Conservation (phyloP, 2,113 vertebrate genomes). For the Aegithalos caudatus region DNA sequence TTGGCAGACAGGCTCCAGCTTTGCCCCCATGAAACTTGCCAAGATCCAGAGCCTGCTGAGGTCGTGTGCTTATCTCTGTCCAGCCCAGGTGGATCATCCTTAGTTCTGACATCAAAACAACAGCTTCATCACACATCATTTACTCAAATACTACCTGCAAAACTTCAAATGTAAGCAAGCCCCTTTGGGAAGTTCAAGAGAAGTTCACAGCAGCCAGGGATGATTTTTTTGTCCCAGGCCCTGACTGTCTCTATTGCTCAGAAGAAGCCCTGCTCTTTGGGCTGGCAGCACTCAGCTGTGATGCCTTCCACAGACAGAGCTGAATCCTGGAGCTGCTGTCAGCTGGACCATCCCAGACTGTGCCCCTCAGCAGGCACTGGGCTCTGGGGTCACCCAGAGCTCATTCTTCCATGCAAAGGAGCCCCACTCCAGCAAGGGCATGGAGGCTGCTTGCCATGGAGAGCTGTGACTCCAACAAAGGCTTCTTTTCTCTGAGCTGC, state of each 20-base stretch:
- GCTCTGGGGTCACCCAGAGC: not conserved
- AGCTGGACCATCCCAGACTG: not conserved
- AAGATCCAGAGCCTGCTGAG: not conserved
- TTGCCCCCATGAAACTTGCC: not conserved
- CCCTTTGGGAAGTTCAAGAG: not conserved
- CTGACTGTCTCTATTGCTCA: not conserved
- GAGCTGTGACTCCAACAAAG: conserved; percentile 23
- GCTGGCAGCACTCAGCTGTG: not conserved
- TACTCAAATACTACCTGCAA: not conserved
- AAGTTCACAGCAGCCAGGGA: not conserved
- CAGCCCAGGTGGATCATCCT: not conserved
- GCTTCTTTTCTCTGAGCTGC: not conserved
- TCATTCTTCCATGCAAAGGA: conserved; percentile 16
- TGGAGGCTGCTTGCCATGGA: not conserved
- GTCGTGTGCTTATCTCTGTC: not conserved
- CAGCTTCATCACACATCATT: not conserved
- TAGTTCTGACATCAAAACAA: not conserved
- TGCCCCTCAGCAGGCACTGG: not conserved
- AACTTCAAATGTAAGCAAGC: not conserved
- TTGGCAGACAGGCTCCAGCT: not conserved
- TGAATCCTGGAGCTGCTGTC: not conserved
- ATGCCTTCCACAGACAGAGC: not conserved
- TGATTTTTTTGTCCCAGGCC: not conserved
- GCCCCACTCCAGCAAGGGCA: not conserved
- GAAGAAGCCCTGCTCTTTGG: not conserved